Evolutionary conservation across 2,797 vertebrate genomes (phyloP), one percentile per base, ranked within the genome.

Genomic region (Margarornis squamiger): DNA sequence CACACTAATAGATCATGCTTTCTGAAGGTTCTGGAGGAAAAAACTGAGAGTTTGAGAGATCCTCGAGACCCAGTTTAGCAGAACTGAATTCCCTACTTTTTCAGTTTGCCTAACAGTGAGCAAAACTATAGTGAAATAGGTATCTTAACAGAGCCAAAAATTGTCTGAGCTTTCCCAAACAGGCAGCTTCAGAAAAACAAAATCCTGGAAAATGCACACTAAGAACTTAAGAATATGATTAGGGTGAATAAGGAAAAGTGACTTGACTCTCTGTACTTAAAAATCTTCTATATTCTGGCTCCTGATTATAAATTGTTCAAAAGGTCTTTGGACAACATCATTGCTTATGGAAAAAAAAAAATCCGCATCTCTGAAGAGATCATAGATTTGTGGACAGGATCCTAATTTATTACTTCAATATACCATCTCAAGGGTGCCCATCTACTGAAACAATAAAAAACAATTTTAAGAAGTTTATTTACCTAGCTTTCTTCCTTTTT

Each of bases 251-350:
- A 51, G 21, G 38, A 72, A 86, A 91, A 72, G 20, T 48, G 18
- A 86, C 26, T 58, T 72, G 59, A 72, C 43, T 55, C 20, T 41
- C 21, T 86, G 49, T 65, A 55, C 51, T 80, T 88, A 48, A 39
- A 95, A 79, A 78, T 73, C 34, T 74, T 83, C 62, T 49, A n/a
- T 45, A 76, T 77, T 89, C 41, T 72, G 68, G 17, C 18, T 92
- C 70, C 55, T 82, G 65, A 65, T 41, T 57, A 73, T 76, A 58
- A 94, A 93, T 86, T 92, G 83, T 94, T 93, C 80, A 58, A 73
- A 74, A 91, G 13, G 4, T 12, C 12, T 78, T 84, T 70, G 48
- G 48, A 94, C 92, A 94, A 84, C 7, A 48, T 75, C 29, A 68
- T 66, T 0, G 0, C 27, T 80, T 88, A 48, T 21, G 32, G 36